Evolutionary conservation across 2,113 vertebrate species (phyloP).

Genomic region (Gopherus evgoodei): DNA sequence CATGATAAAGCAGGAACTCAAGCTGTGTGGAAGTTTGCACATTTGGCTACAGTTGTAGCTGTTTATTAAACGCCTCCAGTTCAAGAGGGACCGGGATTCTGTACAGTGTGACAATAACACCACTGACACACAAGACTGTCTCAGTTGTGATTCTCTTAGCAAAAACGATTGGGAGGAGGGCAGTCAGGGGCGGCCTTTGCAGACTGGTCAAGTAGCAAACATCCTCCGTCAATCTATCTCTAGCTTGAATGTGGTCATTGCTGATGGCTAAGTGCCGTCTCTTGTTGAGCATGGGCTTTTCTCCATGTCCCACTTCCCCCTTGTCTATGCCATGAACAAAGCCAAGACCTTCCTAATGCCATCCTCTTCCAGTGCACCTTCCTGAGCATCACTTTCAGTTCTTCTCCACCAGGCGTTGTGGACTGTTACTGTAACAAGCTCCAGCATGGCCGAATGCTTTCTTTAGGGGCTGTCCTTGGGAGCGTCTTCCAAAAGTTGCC

Average conservation of each 20-base stretch:
- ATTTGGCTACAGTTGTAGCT: background rate
- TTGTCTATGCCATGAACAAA: background rate
- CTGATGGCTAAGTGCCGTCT: background rate
- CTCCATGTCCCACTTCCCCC: background rate
- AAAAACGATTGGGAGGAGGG: background rate
- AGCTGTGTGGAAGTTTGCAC: background rate
- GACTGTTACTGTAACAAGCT: background rate
- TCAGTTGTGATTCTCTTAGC: background rate
- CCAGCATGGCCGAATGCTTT: background rate
- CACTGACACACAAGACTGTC: background rate
- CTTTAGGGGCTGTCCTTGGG: background rate
- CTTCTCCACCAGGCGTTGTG: background rate
- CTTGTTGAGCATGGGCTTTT: background rate
- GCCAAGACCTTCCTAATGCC: background rate
- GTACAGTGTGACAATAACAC: background rate
- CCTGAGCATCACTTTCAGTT: background rate
- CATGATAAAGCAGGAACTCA: background rate
- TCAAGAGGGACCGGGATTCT: background rate
- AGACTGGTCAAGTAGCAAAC: background rate
- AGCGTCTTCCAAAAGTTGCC: background rate
- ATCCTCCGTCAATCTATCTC: background rate
- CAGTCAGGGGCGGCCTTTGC: background rate
- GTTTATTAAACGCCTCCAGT: background rate
- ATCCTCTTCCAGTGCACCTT: background rate
- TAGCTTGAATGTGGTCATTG: background rate